These are phyloP conservation scores for Canis aureus DNA, from an alignment of 2,113 vertebrate species.

Conservation along the genomic window DNA sequence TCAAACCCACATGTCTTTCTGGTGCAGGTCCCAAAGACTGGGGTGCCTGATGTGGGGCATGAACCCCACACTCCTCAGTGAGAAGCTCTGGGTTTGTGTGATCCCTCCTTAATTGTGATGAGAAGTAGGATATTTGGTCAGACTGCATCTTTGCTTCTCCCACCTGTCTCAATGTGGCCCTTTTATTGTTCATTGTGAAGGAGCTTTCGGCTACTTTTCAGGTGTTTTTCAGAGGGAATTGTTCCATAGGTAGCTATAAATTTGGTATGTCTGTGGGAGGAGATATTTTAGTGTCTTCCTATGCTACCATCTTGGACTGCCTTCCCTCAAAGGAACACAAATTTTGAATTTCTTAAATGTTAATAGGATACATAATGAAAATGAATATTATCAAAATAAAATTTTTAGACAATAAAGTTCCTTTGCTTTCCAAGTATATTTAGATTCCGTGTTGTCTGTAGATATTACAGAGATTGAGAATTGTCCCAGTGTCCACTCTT, in stretches of 20 bases:
- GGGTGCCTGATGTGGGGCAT: not conserved
- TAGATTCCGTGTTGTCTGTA: not conserved
- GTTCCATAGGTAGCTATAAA: not conserved
- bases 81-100: not conserved
- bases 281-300: not conserved
- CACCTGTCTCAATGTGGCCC: not conserved
- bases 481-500: not conserved
- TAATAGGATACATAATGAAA: not conserved
- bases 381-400: not conserved
- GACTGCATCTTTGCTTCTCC: not conserved
- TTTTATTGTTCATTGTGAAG: not conserved
- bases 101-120: not conserved
- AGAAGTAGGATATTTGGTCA: not conserved
- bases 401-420: not conserved
- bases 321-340: not conserved
- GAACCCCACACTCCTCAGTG: not conserved
- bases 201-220: not conserved
- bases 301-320: not conserved
- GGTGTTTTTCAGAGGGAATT: not conserved
- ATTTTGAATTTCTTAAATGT: not conserved
- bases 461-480: not conserved
- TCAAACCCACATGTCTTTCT: not conserved
- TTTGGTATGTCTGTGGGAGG: not conserved
- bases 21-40: not conserved
- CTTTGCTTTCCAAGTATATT: not conserved